These are phyloP conservation scores for Mechanitis messenoides DNA, from an alignment of 2,888 invertebrate genomes.

Conservation along the genomic window DNA sequence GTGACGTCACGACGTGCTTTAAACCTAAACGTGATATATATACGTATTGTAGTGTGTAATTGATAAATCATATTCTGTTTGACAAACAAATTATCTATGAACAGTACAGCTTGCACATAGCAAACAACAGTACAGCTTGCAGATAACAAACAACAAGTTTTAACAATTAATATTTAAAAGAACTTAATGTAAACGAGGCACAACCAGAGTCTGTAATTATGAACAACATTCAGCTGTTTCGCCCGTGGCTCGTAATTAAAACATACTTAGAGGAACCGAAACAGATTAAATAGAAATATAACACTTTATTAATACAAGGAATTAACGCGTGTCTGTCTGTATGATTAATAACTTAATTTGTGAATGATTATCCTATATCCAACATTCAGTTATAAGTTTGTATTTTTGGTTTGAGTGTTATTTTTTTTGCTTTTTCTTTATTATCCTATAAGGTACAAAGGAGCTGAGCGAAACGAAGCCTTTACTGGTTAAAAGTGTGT, in stretches of 20 bases:
- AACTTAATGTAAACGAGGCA: slow-evolving; percentile 39
- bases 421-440: not conserved
- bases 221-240: slow-evolving; percentile 54
- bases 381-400: not conserved
- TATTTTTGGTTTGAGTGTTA: not conserved
- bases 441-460: too few species aligned
- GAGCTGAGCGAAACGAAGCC: too few species aligned
- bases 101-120: too few species aligned
- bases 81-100: too few species aligned
- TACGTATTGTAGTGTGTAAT: too few species aligned
- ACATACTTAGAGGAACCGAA: slow-evolving; percentile 65
- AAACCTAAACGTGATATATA: too few species aligned
- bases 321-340: slow-evolving; percentile 34
- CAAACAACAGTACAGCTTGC: too few species aligned
- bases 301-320: slow-evolving; percentile 53
- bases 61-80: too few species aligned
- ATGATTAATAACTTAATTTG: slow-evolving; percentile 51
- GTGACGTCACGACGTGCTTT: too few species aligned
- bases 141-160: too few species aligned
- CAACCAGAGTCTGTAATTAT: slow-evolving; percentile 60
- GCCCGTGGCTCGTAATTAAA: slow-evolving; percentile 66
- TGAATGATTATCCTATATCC: slow-evolving; percentile 16
- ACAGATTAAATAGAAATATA: slow-evolving; percentile 73
- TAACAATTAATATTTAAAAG: too few species aligned
- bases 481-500: too few species aligned